Evolutionary conservation across 64 coral and sea anemone genomes (phyloP).

Genomic region (Actinia tenebrosa): DNA sequence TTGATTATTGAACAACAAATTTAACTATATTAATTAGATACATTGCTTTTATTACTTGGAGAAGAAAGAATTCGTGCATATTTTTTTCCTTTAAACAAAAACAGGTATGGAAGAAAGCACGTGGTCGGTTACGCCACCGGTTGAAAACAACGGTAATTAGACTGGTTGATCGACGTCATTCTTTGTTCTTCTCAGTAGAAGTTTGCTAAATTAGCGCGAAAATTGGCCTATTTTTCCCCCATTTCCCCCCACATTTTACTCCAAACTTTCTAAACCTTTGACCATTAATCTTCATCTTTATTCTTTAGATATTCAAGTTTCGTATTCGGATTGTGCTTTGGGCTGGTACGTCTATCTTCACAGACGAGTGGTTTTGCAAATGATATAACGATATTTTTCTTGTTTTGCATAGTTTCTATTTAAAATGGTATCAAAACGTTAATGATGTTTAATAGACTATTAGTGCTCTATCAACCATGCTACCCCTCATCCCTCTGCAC

Average conservation of each 20-base stretch:
- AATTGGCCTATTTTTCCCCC: not conserved
- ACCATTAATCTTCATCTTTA: not conserved
- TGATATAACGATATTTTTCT: not conserved
- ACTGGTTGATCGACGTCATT: not conserved
- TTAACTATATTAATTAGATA: too few relatives aligned
- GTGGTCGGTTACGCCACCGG: not conserved
- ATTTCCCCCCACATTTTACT: not conserved
- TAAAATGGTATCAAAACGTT: not conserved
- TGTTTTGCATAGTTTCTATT: not conserved
- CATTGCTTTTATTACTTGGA: not conserved
- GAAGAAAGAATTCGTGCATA: not conserved
- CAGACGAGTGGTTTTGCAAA: not conserved
- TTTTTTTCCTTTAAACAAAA: not conserved
- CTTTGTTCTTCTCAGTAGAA: not conserved
- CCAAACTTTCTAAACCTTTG: not conserved
- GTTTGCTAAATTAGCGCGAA: not conserved
- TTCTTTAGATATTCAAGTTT: too few relatives aligned
- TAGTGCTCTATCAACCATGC: not conserved
- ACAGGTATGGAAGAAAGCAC: not conserved
- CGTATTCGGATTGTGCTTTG: not conserved
- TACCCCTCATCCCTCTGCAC: not conserved
- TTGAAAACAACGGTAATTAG: not conserved
- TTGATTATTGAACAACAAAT: too few relatives aligned
- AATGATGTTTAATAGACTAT: not conserved
- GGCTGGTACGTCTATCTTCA: not conserved